Base-by-base conservation (phyloP, 2,113 vertebrate genomes). In the Butorides virescens region DNA sequence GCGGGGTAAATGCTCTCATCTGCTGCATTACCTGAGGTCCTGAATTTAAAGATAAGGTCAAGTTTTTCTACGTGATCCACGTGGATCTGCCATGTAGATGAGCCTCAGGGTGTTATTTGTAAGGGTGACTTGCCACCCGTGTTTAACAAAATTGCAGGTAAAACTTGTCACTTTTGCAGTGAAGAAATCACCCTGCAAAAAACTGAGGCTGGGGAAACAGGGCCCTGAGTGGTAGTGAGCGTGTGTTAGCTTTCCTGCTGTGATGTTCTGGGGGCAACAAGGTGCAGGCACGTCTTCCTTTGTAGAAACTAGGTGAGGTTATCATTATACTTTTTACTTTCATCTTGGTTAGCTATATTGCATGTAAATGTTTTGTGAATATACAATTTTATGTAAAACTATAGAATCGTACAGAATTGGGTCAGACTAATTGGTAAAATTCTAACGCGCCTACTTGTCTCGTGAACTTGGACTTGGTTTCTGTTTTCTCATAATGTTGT, bases 31-130 rank as follows among this genome's bases (percentile, higher is more conserved):
- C 20, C 32, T 29, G 34, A 71, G 73, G 27, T 29, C 73, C 34
- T 52, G 30, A 81, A n/a, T n/a, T 84, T 37, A 71, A 71, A 70
- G 13, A 53, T 26, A 66, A 70, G 19, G 22, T 86, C 26, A 50
- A 26, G 5, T 53, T 95, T 90, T 86, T 21, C 29, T 88, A 0
- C 6, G 0, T 21, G 9, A 39, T 23, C 27, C 18, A 2, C 1
- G 0, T 42, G 42, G 42, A 42, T 42, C 36, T 62, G 46, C 29
- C 36, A 3, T 21, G 36, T 49, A 14, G 39, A 10, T 61, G 36
- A 55, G 32, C 11, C 17, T 70, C 3, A 1, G 16, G 36, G 8
- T 81, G 23, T 47, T 20, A 5, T 68, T 68, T 72, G n/a, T 55
- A 62, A 82, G 66, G 11, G 58, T 72, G 44, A 15, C 71, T 75